Evolutionary conservation across 2,888 invertebrate species (phyloP).

Genomic region (Pimpla rufipes): DNA sequence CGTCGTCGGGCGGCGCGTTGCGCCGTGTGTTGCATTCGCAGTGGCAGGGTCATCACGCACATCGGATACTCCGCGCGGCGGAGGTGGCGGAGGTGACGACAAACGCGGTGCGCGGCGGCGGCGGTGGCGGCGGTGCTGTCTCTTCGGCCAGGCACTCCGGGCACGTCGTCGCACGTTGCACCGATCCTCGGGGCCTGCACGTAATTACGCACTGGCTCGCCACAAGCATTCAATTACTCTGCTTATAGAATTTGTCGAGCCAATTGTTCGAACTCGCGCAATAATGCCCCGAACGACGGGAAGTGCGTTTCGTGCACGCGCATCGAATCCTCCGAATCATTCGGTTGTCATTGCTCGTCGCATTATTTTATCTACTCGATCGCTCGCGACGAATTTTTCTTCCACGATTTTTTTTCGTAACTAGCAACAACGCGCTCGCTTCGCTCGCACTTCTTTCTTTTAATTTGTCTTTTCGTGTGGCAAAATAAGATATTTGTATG

Average conservation of each 20-base stretch:
- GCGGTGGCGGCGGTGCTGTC: constrained; percentile 11
- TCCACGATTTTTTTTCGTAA: too few species aligned
- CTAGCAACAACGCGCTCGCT: too few species aligned
- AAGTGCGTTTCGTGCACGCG: constrained; percentile 8
- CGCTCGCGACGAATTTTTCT: too few species aligned
- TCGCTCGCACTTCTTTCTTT: too few species aligned
- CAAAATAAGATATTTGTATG: too few species aligned
- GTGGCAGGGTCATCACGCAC: constrained; percentile 37
- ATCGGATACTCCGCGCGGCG: background rate
- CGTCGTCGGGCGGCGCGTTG: constrained; percentile 23
- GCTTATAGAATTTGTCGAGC: constrained; percentile 66
- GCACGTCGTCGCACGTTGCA: constrained; percentile 34
- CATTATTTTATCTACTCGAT: background rate
- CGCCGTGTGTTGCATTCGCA: constrained; percentile 56
- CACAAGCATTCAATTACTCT: constrained; percentile 67
- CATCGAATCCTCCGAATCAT: background rate
- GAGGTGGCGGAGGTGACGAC: constrained; percentile 27
- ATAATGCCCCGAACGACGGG: constrained; percentile 48
- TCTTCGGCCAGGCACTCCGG: constrained; percentile 39
- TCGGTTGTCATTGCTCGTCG: background rate
- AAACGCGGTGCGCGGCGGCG: constrained; percentile 14
- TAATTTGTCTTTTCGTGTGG: too few species aligned
- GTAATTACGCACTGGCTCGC: constrained; percentile 67
- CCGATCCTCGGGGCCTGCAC: constrained; percentile 52
- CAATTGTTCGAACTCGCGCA: constrained; percentile 60